These are phyloP conservation scores for Musca vetustissima DNA, from an alignment of 1,140 invertebrate genomes.

Conservation along the genomic window DNA sequence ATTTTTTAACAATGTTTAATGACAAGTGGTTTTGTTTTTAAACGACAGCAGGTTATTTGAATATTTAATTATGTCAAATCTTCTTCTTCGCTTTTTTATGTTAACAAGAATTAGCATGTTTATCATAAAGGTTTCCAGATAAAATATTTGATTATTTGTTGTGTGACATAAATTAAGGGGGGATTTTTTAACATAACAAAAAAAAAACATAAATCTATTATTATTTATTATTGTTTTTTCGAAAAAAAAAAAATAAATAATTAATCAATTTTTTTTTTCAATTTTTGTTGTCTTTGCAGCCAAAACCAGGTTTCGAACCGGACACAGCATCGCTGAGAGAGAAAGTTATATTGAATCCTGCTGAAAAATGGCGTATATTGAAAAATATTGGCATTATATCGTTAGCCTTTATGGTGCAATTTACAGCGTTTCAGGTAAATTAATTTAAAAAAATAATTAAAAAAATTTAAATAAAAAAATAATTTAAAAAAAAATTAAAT, in stretches of 20 bases:
- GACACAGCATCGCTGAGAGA: constrained; percentile 58
- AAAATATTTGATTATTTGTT: not conserved
- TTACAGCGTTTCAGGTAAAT: constrained; percentile 79
- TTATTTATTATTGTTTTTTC: too few species aligned
- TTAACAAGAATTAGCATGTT: not conserved
- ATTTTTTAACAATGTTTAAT: too few species aligned
- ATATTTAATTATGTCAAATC: too few species aligned
- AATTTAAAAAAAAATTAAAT: not conserved
- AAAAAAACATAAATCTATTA: too few species aligned
- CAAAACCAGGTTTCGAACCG: constrained; percentile 53
- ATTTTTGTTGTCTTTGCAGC: constrained; percentile 45
- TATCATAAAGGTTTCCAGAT: not conserved
- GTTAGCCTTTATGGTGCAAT: constrained; percentile 88
- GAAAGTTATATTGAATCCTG: constrained; percentile 74
- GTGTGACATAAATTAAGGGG: not conserved
- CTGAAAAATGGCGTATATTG: constrained; percentile 83
- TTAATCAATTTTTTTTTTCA: constrained; percentile 6
- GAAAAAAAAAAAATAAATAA: too few species aligned
- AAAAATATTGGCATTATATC: constrained; percentile 87
- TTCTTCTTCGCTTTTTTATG: too few species aligned
- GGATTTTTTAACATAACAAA: not conserved
- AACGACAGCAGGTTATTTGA: too few species aligned
- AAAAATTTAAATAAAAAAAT: not conserved
- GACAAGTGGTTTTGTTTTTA: too few species aligned
- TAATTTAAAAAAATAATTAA: too few species aligned